Conservation (phyloP, 2,888 invertebrate genomes). For the Cheilosia urbana region DNA sequence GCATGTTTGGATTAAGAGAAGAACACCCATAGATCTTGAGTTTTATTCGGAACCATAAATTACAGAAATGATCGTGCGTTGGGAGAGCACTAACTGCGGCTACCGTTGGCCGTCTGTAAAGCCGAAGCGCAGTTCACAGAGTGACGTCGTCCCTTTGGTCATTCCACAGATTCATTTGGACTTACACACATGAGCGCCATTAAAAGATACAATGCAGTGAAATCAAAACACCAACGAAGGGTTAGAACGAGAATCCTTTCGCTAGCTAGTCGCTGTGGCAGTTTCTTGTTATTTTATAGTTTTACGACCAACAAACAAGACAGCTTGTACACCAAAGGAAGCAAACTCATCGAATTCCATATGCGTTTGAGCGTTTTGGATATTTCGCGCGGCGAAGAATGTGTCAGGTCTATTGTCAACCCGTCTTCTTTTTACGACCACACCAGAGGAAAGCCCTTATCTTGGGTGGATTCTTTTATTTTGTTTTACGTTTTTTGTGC, state of each 20-base stretch:
- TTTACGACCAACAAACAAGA: constrained; percentile 38
- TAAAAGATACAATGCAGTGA: constrained; percentile 31
- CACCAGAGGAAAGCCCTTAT: constrained; percentile 70
- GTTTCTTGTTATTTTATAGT: constrained; percentile 32
- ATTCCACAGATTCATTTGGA: constrained; percentile 59
- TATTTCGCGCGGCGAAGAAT: constrained; percentile 57
- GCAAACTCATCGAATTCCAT: constrained; percentile 59
- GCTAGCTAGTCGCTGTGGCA: neutral
- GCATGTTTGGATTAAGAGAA: neutral
- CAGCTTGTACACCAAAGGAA: constrained; percentile 9
- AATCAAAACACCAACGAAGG: constrained; percentile 45
- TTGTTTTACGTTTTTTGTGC: constrained; percentile 21
- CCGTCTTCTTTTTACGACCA: constrained; percentile 70
- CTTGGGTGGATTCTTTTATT: constrained; percentile 47
- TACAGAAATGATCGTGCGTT: constrained; percentile 28
- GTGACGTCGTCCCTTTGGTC: constrained; percentile 20
- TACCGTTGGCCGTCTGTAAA: constrained; percentile 21
- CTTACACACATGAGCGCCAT: constrained; percentile 46
- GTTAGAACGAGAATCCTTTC: constrained; percentile 56
- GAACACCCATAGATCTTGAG: constrained; percentile 20
- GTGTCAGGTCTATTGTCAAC: constrained; percentile 68
- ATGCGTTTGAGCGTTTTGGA: constrained; percentile 44
- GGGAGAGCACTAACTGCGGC: constrained; percentile 3
- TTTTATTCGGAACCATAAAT: constrained; percentile 61
- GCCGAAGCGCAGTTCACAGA: constrained; percentile 19